Conservation (phyloP, 2,113 vertebrate genomes). For the Ibidorhyncha struthersii region DNA sequence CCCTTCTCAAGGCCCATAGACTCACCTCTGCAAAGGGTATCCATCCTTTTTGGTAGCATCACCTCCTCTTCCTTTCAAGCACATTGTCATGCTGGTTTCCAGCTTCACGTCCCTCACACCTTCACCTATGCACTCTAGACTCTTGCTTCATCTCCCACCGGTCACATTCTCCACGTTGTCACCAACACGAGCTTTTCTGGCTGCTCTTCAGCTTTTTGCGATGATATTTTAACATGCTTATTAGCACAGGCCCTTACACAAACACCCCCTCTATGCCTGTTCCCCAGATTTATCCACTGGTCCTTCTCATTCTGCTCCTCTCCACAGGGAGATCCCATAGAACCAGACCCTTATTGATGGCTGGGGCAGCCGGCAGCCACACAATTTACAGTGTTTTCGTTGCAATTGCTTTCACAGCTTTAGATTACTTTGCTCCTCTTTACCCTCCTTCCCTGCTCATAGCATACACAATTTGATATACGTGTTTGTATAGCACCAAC, state of each 20-base stretch:
- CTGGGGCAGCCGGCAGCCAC: background rate
- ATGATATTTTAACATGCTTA: background rate
- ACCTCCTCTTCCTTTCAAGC: background rate
- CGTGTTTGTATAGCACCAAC: background rate
- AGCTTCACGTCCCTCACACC: fast-evolving
- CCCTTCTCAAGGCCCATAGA: background rate
- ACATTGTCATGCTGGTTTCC: fast-evolving
- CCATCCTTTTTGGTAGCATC: background rate
- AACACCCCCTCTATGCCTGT: background rate
- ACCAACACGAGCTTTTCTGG: background rate
- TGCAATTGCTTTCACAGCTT: background rate
- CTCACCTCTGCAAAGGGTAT: background rate
- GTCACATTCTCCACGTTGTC: background rate
- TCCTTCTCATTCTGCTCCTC: background rate
- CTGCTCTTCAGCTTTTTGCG: background rate
- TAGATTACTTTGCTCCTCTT: background rate
- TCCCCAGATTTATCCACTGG: background rate
- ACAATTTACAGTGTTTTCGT: background rate
- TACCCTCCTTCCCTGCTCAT: background rate
- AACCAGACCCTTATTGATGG: background rate
- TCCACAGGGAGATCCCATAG: background rate
- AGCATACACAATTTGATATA: background rate
- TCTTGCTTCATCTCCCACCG: background rate
- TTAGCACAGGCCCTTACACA: background rate
- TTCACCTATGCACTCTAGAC: background rate